These are phyloP conservation scores for Meandrusa payeni DNA, from an alignment of 2,888 invertebrate genomes.

Conservation along the genomic window DNA sequence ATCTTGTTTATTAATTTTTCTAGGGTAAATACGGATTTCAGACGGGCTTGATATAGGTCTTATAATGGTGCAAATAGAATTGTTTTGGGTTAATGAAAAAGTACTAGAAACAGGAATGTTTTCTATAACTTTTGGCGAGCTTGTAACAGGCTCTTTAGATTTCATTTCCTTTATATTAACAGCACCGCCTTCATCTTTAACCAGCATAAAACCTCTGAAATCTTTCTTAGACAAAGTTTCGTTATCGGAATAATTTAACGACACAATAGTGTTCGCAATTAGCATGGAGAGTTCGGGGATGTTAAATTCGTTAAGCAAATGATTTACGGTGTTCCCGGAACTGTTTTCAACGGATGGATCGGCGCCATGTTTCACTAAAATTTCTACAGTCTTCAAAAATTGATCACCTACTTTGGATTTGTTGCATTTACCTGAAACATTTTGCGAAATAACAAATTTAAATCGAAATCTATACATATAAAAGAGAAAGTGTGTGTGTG, in stretches of 20 bases:
- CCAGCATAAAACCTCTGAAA: slow-evolving; percentile 40
- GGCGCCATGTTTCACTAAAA: slow-evolving; percentile 60
- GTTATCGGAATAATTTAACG: slow-evolving; percentile 31
- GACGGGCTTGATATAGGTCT: background rate
- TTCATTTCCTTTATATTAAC: slow-evolving; percentile 30
- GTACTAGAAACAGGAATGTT: background rate
- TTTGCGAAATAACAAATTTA: too few species aligned
- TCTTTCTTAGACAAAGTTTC: slow-evolving; percentile 20
- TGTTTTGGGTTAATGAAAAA: too few species aligned
- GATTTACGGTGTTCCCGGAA: slow-evolving; percentile 61
- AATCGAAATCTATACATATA: too few species aligned
- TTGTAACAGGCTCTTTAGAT: slow-evolving; percentile 2
- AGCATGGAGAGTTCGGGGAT: slow-evolving; percentile 47
- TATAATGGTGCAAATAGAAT: background rate
- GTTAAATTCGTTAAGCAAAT: slow-evolving; percentile 61
- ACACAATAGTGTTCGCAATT: slow-evolving; percentile 46
- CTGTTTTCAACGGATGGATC: slow-evolving; percentile 66
- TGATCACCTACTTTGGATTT: slow-evolving; percentile 47
- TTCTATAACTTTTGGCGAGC: background rate
- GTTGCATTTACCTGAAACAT: slow-evolving; percentile 52
- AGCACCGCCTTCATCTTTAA: slow-evolving; percentile 41
- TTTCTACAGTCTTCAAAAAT: slow-evolving; percentile 57
- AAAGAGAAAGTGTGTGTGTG: too few species aligned
- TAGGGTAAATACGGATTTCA: background rate
- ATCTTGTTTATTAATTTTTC: background rate